Conservation (phyloP, 1,140 invertebrate genomes). For the Papilio machaon region DNA sequence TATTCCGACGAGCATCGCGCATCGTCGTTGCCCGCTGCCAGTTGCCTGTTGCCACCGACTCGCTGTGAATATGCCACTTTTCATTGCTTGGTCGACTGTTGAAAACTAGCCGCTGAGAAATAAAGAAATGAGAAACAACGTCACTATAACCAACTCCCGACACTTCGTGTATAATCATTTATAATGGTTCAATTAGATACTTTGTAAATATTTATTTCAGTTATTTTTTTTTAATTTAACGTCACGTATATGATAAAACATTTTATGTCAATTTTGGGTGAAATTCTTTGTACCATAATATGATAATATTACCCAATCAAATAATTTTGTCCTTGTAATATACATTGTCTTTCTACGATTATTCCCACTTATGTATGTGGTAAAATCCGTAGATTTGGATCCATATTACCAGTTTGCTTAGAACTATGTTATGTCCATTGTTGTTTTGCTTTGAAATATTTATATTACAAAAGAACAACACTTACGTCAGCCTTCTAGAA, state of each 20-base stretch:
- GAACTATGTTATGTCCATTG: background rate
- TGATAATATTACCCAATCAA: too few relatives aligned
- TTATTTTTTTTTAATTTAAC: too few relatives aligned
- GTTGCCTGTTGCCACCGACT: constrained; percentile 67
- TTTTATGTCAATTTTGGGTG: too few relatives aligned
- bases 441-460: constrained; percentile 1
- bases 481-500: background rate
- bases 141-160: background rate
- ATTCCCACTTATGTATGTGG: background rate
- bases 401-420: too few relatives aligned
- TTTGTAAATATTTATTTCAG: too few relatives aligned
- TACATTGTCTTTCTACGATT: background rate
- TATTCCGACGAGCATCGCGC: constrained; percentile 69
- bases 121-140: constrained; percentile 52
- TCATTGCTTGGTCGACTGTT: constrained; percentile 59
- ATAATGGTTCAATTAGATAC: background rate
- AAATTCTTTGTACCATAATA: too few relatives aligned
- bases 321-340: too few relatives aligned
- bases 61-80: constrained; percentile 66
- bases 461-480: background rate
- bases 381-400: background rate
- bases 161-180: background rate
- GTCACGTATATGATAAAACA: too few relatives aligned
- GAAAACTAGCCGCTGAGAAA: constrained; percentile 67
- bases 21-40: constrained; percentile 72